Conservation (phyloP, 2,113 vertebrate genomes). For the Tiliqua scincoides region DNA sequence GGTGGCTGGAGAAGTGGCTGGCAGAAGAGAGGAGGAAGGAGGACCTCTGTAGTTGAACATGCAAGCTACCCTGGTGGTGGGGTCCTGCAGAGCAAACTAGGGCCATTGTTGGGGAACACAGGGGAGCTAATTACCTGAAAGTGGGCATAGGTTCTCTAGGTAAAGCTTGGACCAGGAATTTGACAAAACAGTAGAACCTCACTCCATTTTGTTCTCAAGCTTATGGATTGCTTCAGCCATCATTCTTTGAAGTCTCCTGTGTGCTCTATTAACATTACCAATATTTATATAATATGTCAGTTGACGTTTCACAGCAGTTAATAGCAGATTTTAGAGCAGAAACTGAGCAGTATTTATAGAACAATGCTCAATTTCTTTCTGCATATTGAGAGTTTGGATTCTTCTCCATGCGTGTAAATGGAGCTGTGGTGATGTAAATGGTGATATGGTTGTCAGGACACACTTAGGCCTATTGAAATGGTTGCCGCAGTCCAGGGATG, state of each 20-base stretch:
- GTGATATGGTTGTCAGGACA: background rate
- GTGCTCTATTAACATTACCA: background rate
- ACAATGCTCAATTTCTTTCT: background rate
- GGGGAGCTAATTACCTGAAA: no score
- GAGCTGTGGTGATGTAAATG: no score
- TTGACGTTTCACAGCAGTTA: background rate
- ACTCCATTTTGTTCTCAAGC: background rate
- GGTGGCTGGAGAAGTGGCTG: no score
- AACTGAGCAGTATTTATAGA: background rate
- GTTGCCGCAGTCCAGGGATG: no score
- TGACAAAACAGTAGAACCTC: background rate
- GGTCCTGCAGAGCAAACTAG: no score
- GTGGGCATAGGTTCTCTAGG: no score
- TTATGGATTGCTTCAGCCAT: background rate
- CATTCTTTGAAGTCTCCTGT: background rate
- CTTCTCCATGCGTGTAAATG: background rate
- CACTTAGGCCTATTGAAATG: no score
- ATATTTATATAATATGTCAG: background rate
- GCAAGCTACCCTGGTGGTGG: no score
- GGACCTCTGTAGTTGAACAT: no score
- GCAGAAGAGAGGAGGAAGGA: no score
- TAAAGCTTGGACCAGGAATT: no score
- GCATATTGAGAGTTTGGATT: background rate
- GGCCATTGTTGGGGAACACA: no score
- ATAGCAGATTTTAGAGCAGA: background rate